Base-by-base conservation (phyloP, 2,797 vertebrate genomes). In the Huso huso region DNA sequence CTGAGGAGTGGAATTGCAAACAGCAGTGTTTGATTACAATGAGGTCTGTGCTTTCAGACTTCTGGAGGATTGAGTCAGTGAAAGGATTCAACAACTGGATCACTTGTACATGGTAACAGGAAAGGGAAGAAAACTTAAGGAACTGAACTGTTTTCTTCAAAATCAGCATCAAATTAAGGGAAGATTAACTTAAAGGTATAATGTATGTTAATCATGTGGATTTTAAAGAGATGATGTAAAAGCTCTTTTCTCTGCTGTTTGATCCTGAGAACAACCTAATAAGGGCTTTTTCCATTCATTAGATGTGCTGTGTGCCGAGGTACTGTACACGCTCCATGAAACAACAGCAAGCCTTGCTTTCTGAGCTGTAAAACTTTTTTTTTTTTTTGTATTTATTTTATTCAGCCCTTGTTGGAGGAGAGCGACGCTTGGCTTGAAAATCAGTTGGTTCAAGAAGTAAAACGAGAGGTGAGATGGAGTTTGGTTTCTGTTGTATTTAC, bases 371-470 rank as follows among this genome's bases (percentile, higher is more conserved):
- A 37, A 18, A 18, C 15, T 18, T 37, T 37, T 2, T 37, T 37
- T 37, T 37, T 37, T 37, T 37, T 37, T 37, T 37, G 23, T 37
- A 37, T 69, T 37, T 77, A 72, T 82, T 72, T 77, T 66, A 68
- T 84, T 83, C 79, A 97, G 96, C 93, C 91, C 77, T 84, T 97
- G 87, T 84, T 80, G 83, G 90, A 89, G 76, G 86, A 87, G 78
- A 84, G 83, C 63, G 77, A 81, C 76, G 85, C 86, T 69, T 91
- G 91, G 91, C 83, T 85, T 69, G 83, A 84, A 73, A 78, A 87
- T 67, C 85, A 73, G 65, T 89, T 92, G 68, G 91, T 84, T 77
- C 82, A 75, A 83, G 89, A 90, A 91, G 94, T 96, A 84, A 86
- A 80, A 79, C 76, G 79, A 70, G 94, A 98, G 95, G 95, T 95